Percentiles rank a stretch among this genome's conserved stretches.
Conservation (phyloP, 2,113 vertebrate species). For the Holacanthus passer region DNA sequence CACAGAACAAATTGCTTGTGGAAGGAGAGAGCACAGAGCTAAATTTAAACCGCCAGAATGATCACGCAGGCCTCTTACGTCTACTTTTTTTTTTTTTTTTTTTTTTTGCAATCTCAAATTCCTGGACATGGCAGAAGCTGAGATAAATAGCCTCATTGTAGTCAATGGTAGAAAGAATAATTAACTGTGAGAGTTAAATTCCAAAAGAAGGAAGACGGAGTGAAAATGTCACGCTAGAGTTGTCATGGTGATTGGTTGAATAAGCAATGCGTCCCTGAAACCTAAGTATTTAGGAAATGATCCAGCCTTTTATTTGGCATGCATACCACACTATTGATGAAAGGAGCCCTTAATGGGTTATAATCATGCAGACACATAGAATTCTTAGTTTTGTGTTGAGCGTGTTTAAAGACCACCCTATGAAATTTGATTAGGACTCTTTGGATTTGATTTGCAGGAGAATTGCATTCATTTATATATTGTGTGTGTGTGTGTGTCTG, state of each 20-base stretch:
- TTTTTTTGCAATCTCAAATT: slow-evolving; percentile 20
- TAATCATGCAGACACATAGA: slow-evolving; percentile 42
- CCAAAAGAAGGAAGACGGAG: slow-evolving; percentile 57
- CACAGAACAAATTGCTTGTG: slow-evolving; percentile 5
- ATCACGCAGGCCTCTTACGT: slow-evolving; percentile 29
- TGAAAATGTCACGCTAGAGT: slow-evolving; percentile 80
- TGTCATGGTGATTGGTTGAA: slow-evolving; percentile 86
- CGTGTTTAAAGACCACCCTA: slow-evolving; percentile 28
- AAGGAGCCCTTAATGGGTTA: slow-evolving; percentile 50
- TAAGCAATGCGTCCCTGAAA: slow-evolving; percentile 77
- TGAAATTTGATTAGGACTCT: slow-evolving; percentile 60
- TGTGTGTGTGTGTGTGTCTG: slow-evolving; percentile 55
- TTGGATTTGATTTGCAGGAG: slow-evolving; percentile 48
- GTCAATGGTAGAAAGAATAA: slow-evolving; percentile 58
- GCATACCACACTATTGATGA: slow-evolving; percentile 42
- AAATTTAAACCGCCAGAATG: slow-evolving; percentile 27
- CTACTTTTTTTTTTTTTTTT: slow-evolving; percentile 15
- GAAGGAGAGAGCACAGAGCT: background rate
- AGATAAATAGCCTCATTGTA: slow-evolving; percentile 62
- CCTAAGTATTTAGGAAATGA: slow-evolving; percentile 73
- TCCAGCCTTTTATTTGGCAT: slow-evolving; percentile 58
- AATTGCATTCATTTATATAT: slow-evolving; percentile 67
- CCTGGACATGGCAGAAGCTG: slow-evolving; percentile 44
- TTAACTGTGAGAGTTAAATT: slow-evolving; percentile 70
- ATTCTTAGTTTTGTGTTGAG: slow-evolving; percentile 27